Evolutionary conservation across 35 echinoderm and acorn worm species (phyloP).

Genomic region (Apostichopus parvimensis): DNA sequence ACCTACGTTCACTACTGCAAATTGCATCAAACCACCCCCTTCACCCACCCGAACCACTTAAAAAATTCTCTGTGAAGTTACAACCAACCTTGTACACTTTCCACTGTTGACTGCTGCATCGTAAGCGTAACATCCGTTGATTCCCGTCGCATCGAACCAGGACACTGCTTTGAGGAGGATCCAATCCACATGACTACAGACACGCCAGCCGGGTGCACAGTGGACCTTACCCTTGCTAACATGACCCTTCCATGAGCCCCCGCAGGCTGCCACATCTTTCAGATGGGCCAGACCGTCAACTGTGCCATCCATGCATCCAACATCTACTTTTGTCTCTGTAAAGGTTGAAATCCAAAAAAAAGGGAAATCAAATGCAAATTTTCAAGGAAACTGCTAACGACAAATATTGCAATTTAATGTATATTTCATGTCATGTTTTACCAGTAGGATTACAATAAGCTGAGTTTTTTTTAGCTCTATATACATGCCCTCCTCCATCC

Average conservation of each 20-base stretch:
- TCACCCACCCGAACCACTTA: no score
- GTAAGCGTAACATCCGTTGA: slow-evolving; percentile 94
- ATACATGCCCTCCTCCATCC: no score
- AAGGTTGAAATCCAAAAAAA: not conserved
- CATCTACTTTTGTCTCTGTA: slow-evolving; percentile 12
- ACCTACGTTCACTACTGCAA: no score
- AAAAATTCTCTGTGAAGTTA: no score
- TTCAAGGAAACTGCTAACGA: no score
- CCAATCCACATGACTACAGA: slow-evolving; percentile 71
- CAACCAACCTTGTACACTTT: slow-evolving; percentile 81
- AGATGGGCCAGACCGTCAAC: slow-evolving; percentile 81
- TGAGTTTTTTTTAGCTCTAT: no score
- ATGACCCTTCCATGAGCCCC: slow-evolving; percentile 90
- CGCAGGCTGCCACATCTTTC: slow-evolving; percentile 70
- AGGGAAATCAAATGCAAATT: no score
- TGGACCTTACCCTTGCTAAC: slow-evolving; percentile 83
- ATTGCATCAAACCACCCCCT: no score
- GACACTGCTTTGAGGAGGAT: slow-evolving; percentile 62
- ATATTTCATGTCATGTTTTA: no score
- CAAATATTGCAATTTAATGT: no score
- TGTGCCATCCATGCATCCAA: slow-evolving; percentile 78
- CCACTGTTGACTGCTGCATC: slow-evolving; percentile 82
- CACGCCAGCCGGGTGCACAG: slow-evolving; percentile 80
- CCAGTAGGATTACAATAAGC: no score
- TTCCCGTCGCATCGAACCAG: slow-evolving; percentile 75